phyloP scores from a whole-genome alignment of 1,140 invertebrate genomes.

The Asbolus verrucosus region DNA sequence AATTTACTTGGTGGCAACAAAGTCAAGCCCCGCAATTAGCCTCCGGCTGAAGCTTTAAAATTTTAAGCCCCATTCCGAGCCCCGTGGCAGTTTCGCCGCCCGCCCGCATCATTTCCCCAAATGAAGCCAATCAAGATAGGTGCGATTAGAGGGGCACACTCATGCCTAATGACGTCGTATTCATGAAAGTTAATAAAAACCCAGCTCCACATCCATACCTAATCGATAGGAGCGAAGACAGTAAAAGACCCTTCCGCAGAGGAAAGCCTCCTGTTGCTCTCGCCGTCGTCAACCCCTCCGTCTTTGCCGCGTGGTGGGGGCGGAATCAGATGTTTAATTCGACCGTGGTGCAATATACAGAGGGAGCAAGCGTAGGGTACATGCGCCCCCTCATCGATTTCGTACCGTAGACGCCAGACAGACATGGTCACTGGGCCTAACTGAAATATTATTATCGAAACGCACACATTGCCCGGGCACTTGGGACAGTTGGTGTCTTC shows the following conservation, averaged over 20 bases:
- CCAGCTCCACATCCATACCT: background rate
- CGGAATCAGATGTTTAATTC: conserved; percentile 50
- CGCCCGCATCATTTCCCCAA: too few species aligned
- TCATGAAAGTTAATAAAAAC: conserved; percentile 16
- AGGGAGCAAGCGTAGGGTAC: conserved; percentile 49
- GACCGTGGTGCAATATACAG: conserved; percentile 52
- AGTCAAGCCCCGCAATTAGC: too few species aligned
- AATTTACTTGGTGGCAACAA: too few species aligned
- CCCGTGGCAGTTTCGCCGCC: too few species aligned
- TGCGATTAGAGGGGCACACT: too few species aligned
- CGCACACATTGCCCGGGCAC: background rate
- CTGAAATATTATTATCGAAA: conserved; percentile 53
- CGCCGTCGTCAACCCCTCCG: conserved; percentile 1
- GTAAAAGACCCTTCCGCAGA: conserved; percentile 23
- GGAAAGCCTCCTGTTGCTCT: conserved; percentile 46
- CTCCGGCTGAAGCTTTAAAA: too few species aligned
- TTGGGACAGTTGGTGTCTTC: conserved; percentile 22
- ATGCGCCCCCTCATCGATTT: conserved; percentile 61
- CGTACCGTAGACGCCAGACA: conserved; percentile 54
- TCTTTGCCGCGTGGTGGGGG: conserved; percentile 18
- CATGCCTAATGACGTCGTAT: too few species aligned
- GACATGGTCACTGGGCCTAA: conserved; percentile 56
- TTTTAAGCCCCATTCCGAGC: too few species aligned
- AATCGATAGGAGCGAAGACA: background rate
- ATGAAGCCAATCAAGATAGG: too few species aligned